Evolutionary conservation across 2,888 invertebrate genomes (phyloP), one percentile per base, ranked within the genome.

Genomic region (Agonopterix subpropinquella): DNA sequence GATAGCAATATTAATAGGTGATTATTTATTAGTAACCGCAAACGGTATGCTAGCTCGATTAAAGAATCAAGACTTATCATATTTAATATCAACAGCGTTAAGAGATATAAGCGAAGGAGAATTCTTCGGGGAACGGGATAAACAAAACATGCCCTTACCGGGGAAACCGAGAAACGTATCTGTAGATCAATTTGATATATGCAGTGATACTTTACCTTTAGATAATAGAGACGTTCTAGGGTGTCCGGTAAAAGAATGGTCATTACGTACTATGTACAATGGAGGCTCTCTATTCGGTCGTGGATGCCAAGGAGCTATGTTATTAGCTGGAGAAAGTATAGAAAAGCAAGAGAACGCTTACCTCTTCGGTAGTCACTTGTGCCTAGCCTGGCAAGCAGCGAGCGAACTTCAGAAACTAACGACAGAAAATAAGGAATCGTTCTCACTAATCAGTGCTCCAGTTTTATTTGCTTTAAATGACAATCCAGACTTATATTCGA

Each of bases 1-100:
- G 88, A 94, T 97, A 62, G 95, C 96, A 0, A 90, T 96, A 9
- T 87, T 97, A 0, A 94, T 95, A 55, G 97, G 95, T 28, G 97
- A 97, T 73, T 96, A 95, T 73, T 86, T 97, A 50, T 83, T 96
- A 0, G 94, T 93, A 18, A 96, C 93, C 51, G 95, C 95, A 48
- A 95, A 95, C 64, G 91, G 92, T 1, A 95, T 94, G 79, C 80
- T 96, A 15, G 95, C 96, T 1, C 89, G 92, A 48, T 84, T 96
- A 10, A 83, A 83, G 56, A 91, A 91, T 60, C 91, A 91, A 65
- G 90, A 96, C 87, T 87, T 96, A 41, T 94, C 95, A 2, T 94
- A 94, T 74, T 77, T 95, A 61, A 94, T 96, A 89, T 94, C 95
- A 48, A 92, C 92, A 48, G 95, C 95, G 1, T 90, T 96, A 47